A percentile compares a stretch with the other conserved stretches of the same genome.
Conservation (phyloP, 2,888 invertebrate species). For the Cheiracanthium punctorium region DNA sequence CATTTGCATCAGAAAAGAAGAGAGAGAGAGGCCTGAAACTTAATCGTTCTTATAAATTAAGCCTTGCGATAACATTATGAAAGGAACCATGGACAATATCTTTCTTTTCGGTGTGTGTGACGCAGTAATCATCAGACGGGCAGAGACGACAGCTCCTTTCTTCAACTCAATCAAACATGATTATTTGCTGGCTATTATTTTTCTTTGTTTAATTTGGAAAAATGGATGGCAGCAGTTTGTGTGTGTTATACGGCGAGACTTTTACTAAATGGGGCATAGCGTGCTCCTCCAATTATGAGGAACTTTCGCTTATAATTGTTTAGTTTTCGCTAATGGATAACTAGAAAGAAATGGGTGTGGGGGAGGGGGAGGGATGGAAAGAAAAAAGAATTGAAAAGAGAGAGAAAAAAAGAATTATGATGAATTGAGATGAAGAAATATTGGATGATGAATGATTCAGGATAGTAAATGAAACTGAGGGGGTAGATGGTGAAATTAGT, state of each 20-base stretch:
- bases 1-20: background rate
- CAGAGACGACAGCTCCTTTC: slow-evolving; percentile 8
- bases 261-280: background rate
- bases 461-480: no score
- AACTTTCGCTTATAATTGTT: slow-evolving; percentile 6
- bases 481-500: no score
- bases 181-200: slow-evolving; percentile 6
- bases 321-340: slow-evolving; percentile 3
- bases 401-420: no score
- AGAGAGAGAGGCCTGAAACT: background rate
- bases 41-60: slow-evolving; percentile 4
- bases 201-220: slow-evolving; percentile 1
- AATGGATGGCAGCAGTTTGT: background rate
- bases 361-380: no score
- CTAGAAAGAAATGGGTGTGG: background rate
- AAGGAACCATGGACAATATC: slow-evolving; percentile 3
- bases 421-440: no score
- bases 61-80: background rate
- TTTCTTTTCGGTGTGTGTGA: background rate
- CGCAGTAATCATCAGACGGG: background rate
- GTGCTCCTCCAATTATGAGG: background rate
- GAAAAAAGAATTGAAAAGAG: no score
- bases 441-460: no score
- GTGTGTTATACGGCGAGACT: background rate
- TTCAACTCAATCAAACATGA: background rate